phyloP scores from a whole-genome alignment of 2,113 vertebrate genomes.

The Platanista minor region DNA sequence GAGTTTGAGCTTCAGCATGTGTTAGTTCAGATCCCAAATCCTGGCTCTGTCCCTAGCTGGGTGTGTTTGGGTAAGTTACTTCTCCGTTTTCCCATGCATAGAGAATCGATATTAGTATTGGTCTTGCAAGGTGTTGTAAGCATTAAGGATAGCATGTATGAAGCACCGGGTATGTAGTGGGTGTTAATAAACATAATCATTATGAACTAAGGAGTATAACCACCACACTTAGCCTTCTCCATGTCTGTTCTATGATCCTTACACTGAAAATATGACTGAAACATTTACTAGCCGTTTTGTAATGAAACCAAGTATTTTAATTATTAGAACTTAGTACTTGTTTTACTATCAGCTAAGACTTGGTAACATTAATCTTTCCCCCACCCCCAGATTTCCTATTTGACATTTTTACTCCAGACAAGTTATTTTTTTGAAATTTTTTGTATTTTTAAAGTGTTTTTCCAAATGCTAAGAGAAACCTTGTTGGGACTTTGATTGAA shows the following conservation, averaged over 20 bases:
- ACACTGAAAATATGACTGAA: background rate
- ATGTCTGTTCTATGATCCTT: background rate
- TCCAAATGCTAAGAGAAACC: background rate
- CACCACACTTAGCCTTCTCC: background rate
- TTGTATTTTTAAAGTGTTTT: background rate
- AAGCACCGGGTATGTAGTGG: background rate
- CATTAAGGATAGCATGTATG: fast-evolving
- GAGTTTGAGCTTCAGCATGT: background rate
- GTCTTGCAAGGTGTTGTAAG: background rate
- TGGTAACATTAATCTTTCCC: background rate
- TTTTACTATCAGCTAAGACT: background rate
- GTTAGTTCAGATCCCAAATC: background rate
- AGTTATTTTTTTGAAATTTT: background rate
- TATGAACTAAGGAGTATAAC: background rate
- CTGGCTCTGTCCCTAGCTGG: background rate
- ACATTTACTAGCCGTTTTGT: background rate
- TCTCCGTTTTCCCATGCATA: background rate
- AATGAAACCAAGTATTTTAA: background rate
- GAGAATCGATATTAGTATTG: background rate
- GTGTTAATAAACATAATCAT: background rate
- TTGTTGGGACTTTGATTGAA: background rate
- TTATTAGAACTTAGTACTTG: background rate
- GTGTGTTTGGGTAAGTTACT: background rate
- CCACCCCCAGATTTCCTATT: background rate
- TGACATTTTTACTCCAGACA: background rate